Evolutionary conservation across 2,113 vertebrate species (phyloP).

Genomic region (Hylia prasina): DNA sequence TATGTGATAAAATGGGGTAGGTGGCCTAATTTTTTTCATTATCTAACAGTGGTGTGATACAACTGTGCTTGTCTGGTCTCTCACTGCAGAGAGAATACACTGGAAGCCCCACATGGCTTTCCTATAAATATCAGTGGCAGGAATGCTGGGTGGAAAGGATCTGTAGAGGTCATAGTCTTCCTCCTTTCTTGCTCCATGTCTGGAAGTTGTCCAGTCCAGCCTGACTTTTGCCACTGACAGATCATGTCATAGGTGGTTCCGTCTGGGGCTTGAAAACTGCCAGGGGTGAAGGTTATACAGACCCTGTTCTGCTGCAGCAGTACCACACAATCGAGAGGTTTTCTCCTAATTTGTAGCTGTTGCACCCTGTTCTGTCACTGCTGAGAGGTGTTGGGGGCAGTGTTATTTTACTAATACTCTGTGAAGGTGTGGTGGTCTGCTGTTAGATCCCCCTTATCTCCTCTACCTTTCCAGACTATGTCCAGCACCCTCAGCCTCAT

Average conservation of each 20-base stretch:
- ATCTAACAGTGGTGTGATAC: not conserved
- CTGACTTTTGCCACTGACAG: not conserved
- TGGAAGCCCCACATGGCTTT: not conserved
- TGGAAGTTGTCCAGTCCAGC: not conserved
- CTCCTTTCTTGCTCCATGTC: not conserved
- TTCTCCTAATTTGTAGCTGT: not conserved
- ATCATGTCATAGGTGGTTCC: rapidly evolving
- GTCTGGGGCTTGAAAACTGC: not conserved
- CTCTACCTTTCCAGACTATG: not conserved
- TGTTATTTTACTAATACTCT: not conserved
- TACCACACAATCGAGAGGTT: not conserved
- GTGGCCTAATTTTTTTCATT: not conserved
- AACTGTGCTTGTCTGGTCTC: not conserved
- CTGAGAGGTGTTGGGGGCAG: not conserved
- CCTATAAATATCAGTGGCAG: not conserved
- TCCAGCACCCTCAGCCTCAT: not conserved
- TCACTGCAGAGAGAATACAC: not conserved
- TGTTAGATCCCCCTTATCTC: not conserved
- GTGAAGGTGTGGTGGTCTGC: not conserved
- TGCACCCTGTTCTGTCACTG: not conserved
- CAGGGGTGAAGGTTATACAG: not conserved
- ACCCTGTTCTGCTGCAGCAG: not conserved
- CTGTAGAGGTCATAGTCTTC: not conserved
- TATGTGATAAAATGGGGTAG: not conserved
- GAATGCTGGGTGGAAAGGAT: not conserved